Evolutionary conservation across 2,797 vertebrate genomes (phyloP).

Genomic region (Squalus acanthias): DNA sequence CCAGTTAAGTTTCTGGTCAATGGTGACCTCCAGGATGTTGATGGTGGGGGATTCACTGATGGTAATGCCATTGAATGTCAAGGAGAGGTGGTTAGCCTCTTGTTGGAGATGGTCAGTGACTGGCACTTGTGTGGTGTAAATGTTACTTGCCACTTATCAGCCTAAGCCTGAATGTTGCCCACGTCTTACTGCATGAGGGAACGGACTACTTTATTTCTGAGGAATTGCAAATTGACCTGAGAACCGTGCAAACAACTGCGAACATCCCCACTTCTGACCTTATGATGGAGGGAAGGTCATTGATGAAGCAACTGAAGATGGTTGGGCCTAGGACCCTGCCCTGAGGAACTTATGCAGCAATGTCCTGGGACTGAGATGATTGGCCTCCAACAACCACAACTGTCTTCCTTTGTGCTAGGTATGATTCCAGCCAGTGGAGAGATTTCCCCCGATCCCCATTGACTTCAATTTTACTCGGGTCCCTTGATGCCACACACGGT

Average conservation of each 20-base stretch:
- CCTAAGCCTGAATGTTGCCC: not conserved
- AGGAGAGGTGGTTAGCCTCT: not conserved
- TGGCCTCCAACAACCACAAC: not conserved
- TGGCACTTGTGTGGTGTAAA: not conserved
- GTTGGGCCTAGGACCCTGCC: too few species aligned
- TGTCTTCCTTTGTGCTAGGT: not conserved
- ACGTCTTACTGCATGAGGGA: not conserved
- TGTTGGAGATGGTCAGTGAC: not conserved
- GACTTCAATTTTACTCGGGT: not conserved
- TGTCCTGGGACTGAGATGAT: not conserved
- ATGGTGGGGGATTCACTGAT: not conserved
- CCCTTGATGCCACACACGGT: not conserved
- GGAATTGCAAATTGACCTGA: too few species aligned
- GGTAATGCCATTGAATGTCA: not conserved
- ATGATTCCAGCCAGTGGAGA: not conserved
- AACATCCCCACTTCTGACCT: too few species aligned
- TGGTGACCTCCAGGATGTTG: not conserved
- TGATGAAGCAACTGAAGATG: too few species aligned
- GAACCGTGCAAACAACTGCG: too few species aligned
- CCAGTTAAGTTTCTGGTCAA: not conserved
- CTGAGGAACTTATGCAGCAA: not conserved
- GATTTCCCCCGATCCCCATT: not conserved
- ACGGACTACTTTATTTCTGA: too few species aligned
- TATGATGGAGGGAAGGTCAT: too few species aligned
- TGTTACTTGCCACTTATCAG: not conserved